Percentiles rank a stretch among this genome's conserved stretches.
These are phyloP conservation scores for Phania funesta DNA, from an alignment of 2,888 invertebrate species.

Conservation along the genomic window DNA sequence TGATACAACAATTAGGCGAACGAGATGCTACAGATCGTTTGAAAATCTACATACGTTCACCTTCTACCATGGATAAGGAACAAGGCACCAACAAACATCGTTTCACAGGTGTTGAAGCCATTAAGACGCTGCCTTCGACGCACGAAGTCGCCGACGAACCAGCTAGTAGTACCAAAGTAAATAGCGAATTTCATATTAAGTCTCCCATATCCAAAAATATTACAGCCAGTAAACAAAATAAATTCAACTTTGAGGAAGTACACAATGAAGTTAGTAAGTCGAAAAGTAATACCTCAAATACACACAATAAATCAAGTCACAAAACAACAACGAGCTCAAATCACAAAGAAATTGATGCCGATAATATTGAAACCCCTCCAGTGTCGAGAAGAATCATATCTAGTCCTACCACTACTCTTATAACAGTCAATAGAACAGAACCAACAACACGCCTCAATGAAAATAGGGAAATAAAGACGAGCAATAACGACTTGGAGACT, in stretches of 20 bases:
- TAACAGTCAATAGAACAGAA: constrained; percentile 71
- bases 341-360: constrained; percentile 92
- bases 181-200: constrained; percentile 54
- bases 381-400: constrained; percentile 84
- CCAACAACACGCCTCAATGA: constrained; percentile 66
- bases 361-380: constrained; percentile 94
- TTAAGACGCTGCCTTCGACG: constrained; percentile 34
- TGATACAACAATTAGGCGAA: constrained; percentile 82
- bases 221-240: constrained; percentile 26
- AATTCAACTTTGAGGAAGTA: constrained; percentile 42
- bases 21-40: constrained; percentile 82
- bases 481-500: constrained; percentile 63
- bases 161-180: constrained; percentile 70
- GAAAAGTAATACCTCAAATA: constrained; percentile 51
- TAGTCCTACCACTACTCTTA: constrained; percentile 74
- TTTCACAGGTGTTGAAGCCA: not conserved
- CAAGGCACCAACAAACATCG: not conserved
- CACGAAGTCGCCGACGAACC: constrained; percentile 47
- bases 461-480: not conserved
- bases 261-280: constrained; percentile 35
- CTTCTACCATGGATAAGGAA: constrained; percentile 75
- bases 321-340: constrained; percentile 80
- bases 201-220: constrained; percentile 49
- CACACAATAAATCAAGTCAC: constrained; percentile 72
- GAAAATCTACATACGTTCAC: constrained; percentile 83